A percentile compares a stretch with the other conserved stretches of the same genome.
Conservation (phyloP, 2,113 vertebrate genomes). For the Etheostoma spectabile region DNA sequence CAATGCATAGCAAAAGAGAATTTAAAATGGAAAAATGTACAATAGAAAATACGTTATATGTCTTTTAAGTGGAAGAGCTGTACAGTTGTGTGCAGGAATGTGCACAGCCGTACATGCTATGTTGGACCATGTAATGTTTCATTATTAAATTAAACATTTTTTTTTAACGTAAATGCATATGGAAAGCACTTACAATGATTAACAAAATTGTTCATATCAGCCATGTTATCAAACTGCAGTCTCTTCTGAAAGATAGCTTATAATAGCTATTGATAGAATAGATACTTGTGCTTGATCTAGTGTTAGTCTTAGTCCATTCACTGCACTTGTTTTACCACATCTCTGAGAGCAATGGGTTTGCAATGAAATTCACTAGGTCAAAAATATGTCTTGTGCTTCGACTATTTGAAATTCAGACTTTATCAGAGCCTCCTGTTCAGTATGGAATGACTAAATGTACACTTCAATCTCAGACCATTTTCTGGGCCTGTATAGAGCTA, state of each 20-base stretch:
- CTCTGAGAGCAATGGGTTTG: background rate
- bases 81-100: background rate
- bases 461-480: constrained; percentile 33
- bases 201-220: background rate
- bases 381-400: background rate
- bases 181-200: background rate
- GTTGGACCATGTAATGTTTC: no score
- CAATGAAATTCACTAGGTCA: background rate
- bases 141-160: no score
- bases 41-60: background rate
- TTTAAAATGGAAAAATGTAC: background rate
- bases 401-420: constrained; percentile 8
- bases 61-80: background rate
- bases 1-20: background rate
- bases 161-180: no score
- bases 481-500: constrained; percentile 28
- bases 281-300: background rate
- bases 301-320: constrained; percentile 13
- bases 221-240: background rate
- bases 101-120: background rate
- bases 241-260: background rate
- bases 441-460: background rate
- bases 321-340: constrained; percentile 13
- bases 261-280: background rate
- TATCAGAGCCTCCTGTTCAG: background rate